Conservation (phyloP, 2,113 vertebrate genomes). For the Toxostoma redivivum region DNA sequence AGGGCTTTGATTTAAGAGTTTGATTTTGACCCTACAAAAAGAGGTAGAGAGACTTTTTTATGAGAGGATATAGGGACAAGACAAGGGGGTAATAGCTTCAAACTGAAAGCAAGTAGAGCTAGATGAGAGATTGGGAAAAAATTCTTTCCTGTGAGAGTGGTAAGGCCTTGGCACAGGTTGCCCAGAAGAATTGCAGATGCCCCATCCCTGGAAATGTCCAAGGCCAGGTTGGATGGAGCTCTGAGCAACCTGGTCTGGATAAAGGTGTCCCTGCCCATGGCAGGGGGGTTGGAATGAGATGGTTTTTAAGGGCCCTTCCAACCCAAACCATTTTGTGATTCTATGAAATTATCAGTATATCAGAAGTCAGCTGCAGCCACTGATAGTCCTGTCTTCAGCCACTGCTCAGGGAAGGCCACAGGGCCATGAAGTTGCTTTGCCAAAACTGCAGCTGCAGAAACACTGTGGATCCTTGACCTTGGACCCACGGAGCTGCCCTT, state of each 20-base stretch:
- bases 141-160: not conserved
- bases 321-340: not conserved
- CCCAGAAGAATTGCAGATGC: not conserved
- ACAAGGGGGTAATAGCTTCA: not conserved
- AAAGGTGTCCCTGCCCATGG: not conserved
- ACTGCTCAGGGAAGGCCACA: rapidly evolving
- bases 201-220: not conserved
- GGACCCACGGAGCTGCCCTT: rapidly evolving
- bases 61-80: not conserved
- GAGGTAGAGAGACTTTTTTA: not conserved
- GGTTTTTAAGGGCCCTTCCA: not conserved
- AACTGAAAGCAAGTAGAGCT: not conserved
- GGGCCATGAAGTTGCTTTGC: not conserved
- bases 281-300: not conserved
- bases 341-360: not conserved
- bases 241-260: not conserved
- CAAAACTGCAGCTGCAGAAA: not conserved
- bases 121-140: not conserved
- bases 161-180: rapidly evolving
- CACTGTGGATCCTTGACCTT: not conserved
- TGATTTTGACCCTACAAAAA: not conserved
- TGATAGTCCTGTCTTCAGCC: not conserved
- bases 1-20: not conserved
- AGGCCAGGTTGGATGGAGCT: not conserved
- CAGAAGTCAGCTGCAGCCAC: not conserved